Evolutionary conservation across 64 coral and sea anemone species (phyloP).

Genomic region (Trachythela sp.): DNA sequence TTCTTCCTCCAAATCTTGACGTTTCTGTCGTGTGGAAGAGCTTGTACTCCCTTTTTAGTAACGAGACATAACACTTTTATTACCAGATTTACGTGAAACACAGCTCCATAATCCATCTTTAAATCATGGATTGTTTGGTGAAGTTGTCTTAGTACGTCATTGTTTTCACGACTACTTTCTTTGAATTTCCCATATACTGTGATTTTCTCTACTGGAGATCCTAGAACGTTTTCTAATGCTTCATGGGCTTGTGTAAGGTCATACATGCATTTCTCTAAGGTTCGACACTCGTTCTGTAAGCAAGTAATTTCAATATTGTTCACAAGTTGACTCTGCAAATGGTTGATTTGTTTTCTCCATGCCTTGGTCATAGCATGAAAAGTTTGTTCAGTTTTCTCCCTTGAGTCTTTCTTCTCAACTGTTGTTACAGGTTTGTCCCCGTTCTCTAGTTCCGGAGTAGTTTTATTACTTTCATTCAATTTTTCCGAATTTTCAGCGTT

Average conservation of each 20-base stretch:
- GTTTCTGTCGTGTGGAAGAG: neutral
- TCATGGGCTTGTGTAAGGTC: neutral
- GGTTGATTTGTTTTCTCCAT: neutral
- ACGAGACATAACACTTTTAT: neutral
- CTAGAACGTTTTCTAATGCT: neutral
- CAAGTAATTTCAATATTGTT: neutral
- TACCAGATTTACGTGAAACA: neutral
- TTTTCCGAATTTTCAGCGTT: neutral
- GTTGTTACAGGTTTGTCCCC: neutral
- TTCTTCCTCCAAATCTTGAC: constrained; percentile 16
- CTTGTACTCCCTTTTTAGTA: neutral
- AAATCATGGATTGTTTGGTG: neutral
- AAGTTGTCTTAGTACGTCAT: neutral
- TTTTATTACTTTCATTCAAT: neutral
- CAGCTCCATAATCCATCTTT: neutral
- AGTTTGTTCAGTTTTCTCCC: neutral
- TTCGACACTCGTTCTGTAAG: neutral
- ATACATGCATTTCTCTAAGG: neutral
- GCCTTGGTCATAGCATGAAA: neutral
- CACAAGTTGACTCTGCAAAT: neutral
- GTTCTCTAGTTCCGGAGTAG: neutral
- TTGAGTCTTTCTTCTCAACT: neutral
- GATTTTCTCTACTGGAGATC: neutral
- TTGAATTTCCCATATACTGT: neutral
- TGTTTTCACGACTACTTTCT: neutral